Conservation (phyloP, 2,113 vertebrate genomes). For the Coptodon bakossiorum region DNA sequence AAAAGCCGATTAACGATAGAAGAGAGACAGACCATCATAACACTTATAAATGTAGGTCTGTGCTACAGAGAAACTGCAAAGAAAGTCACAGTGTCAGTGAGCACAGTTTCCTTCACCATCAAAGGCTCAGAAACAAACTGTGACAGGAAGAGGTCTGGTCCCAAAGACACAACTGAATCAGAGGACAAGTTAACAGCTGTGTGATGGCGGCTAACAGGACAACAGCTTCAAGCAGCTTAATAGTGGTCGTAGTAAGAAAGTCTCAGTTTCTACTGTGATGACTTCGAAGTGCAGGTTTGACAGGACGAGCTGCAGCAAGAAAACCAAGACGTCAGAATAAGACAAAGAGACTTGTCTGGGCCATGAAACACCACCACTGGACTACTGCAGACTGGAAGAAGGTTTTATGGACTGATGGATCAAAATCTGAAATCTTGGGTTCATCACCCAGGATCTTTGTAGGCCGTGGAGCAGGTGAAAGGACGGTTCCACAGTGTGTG, state of each 20-base stretch:
- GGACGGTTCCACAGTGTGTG: not conserved
- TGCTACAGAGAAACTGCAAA: not conserved
- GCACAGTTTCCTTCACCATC: not conserved
- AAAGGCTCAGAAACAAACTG: not conserved
- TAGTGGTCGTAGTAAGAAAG: no score
- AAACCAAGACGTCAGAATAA: no score
- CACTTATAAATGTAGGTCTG: not conserved
- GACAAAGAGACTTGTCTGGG: not conserved
- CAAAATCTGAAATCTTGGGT: rapidly evolving
- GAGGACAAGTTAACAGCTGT: not conserved
- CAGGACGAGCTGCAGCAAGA: no score
- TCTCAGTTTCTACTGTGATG: no score
- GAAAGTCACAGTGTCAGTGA: not conserved
- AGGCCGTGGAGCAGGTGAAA: rapidly evolving
- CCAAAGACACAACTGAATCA: not conserved
- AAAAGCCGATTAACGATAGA: rapidly evolving
- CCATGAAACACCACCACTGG: rapidly evolving
- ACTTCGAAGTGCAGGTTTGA: no score
- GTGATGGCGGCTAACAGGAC: not conserved
- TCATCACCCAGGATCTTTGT: rapidly evolving
- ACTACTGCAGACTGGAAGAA: not conserved
- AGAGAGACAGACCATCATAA: not conserved
- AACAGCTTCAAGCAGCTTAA: not conserved
- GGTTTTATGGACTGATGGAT: not conserved
- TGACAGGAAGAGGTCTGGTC: not conserved